phyloP scores from a whole-genome alignment of 1,140 invertebrate species.

The Limonius californicus region DNA sequence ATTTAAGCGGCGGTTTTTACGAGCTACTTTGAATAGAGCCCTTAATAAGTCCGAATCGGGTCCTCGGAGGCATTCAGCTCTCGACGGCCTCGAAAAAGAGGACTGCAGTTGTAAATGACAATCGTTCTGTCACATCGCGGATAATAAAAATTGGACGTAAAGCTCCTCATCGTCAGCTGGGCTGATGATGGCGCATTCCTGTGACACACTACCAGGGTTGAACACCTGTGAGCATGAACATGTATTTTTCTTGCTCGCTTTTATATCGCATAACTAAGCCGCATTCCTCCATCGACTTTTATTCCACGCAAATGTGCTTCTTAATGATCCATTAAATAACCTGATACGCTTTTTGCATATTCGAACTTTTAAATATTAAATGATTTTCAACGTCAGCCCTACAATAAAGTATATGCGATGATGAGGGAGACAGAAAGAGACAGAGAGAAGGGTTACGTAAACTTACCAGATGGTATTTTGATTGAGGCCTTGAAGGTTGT shows the following conservation, averaged over 20 bases:
- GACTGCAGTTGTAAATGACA: slow-evolving; percentile 1
- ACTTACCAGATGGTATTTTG: no score
- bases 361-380: no score
- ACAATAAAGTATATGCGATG: no score
- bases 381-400: no score
- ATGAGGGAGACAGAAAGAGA: no score
- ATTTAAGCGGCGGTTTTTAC: not conserved
- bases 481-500: no score
- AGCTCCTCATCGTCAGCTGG: not conserved
- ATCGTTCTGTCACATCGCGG: not conserved
- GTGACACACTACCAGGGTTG: not conserved
- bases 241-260: not conserved
- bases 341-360: not conserved
- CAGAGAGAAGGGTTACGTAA: no score
- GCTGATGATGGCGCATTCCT: not conserved
- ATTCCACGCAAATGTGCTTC: not conserved
- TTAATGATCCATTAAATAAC: slow-evolving; percentile 6
- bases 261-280: slow-evolving; percentile 2
- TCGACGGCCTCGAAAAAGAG: not conserved
- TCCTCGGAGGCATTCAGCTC: not conserved
- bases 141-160: not conserved
- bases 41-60: slow-evolving; percentile 1
- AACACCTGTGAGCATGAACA: not conserved
- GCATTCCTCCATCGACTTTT: not conserved
- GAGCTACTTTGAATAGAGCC: not conserved